Evolutionary conservation across 2,888 invertebrate genomes (phyloP).

Genomic region (Agrochola litura): DNA sequence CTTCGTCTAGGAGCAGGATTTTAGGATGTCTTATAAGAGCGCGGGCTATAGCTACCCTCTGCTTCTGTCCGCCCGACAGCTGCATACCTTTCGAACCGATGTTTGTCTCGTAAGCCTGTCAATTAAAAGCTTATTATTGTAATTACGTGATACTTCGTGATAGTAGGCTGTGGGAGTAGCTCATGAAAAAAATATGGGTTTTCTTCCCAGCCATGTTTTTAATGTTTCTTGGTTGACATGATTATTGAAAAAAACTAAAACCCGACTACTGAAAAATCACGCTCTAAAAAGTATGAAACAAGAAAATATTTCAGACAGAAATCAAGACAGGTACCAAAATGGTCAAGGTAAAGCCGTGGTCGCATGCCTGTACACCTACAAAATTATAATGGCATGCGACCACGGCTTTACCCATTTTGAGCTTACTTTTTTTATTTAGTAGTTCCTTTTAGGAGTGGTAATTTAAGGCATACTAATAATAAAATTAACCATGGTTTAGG

Average conservation of each 20-base stretch:
- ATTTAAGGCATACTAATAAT: too few species aligned
- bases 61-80: slow-evolving; percentile 95
- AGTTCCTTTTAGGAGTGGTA: too few species aligned
- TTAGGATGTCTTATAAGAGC: slow-evolving; percentile 94
- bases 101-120: slow-evolving; percentile 94
- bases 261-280: too few species aligned
- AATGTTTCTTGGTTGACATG: background rate
- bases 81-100: slow-evolving; percentile 94
- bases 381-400: too few species aligned
- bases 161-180: background rate
- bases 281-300: too few species aligned
- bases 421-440: too few species aligned
- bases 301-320: too few species aligned
- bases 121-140: background rate
- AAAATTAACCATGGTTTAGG: background rate
- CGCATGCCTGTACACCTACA: too few species aligned
- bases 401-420: too few species aligned
- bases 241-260: background rate
- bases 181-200: background rate
- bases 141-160: background rate
- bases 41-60: slow-evolving; percentile 95
- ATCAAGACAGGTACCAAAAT: too few species aligned
- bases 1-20: slow-evolving; percentile 95
- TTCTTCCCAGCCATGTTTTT: background rate
- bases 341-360: too few species aligned